Evolutionary conservation across 2,888 invertebrate genomes (phyloP).

Genomic region (Epistrophe eligans): DNA sequence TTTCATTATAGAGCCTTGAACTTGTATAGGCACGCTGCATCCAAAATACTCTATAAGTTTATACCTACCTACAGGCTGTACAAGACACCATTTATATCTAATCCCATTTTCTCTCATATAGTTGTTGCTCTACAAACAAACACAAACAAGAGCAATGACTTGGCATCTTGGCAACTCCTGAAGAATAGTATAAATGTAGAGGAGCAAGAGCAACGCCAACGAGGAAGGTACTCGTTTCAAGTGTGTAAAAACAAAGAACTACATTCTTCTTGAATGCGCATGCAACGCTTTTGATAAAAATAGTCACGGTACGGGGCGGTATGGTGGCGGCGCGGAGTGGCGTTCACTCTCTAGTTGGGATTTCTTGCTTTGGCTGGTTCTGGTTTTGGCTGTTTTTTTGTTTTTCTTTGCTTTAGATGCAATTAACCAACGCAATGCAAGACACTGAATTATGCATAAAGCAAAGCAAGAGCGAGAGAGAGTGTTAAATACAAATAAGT

Average conservation of each 20-base stretch:
- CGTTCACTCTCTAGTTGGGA: constrained; percentile 28
- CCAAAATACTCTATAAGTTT: constrained; percentile 8
- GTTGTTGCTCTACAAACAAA: constrained; percentile 19
- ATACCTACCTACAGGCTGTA: constrained; percentile 2
- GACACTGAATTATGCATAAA: constrained; percentile 63
- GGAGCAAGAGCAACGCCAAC: constrained; percentile 1
- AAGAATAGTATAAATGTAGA: background rate
- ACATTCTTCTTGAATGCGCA: constrained; percentile 72
- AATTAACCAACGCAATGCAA: constrained; percentile 68
- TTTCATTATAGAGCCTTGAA: constrained; percentile 72
- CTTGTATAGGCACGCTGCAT: constrained; percentile 52
- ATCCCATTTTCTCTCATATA: constrained; percentile 57
- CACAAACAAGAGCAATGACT: constrained; percentile 33
- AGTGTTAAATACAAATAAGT: constrained; percentile 47
- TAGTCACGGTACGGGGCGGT: constrained; percentile 51
- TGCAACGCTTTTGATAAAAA: constrained; percentile 72
- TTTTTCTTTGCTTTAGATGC: constrained; percentile 47
- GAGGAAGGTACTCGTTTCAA: constrained; percentile 14
- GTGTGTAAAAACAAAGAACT: constrained; percentile 65
- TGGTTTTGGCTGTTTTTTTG: constrained; percentile 6
- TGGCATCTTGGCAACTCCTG: constrained; percentile 45
- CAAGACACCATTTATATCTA: constrained; percentile 56
- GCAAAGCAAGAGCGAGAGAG: constrained; percentile 41
- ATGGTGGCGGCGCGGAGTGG: constrained; percentile 2
- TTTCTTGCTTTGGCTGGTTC: constrained; percentile 7